These are phyloP conservation scores for Mycetomoellerius zeteki DNA, from an alignment of 1,140 invertebrate genomes.

Conservation along the genomic window DNA sequence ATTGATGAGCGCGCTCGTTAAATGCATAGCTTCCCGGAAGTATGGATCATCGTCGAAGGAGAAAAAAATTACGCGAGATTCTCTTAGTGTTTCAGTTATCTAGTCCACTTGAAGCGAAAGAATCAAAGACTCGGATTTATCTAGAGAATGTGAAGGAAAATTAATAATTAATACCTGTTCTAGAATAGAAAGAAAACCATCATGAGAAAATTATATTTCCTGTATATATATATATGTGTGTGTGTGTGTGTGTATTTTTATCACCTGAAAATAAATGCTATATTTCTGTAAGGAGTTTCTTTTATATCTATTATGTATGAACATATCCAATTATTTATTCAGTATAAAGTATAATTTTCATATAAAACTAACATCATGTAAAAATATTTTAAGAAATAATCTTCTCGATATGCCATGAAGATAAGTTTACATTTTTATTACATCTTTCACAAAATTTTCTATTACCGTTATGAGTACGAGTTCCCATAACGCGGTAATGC, in stretches of 20 bases:
- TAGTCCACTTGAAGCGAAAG: slow-evolving; percentile 7
- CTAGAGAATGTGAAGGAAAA: background rate
- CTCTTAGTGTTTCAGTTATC: slow-evolving; percentile 30
- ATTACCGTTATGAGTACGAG: background rate
- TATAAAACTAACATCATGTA: slow-evolving; percentile 1
- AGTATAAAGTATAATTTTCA: background rate
- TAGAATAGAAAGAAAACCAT: slow-evolving; percentile 4
- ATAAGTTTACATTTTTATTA: background rate
- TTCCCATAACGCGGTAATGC: background rate
- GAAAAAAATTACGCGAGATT: slow-evolving; percentile 28
- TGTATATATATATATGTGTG: too few relatives aligned
- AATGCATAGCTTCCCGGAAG: slow-evolving; percentile 45
- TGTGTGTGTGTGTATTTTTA: too few relatives aligned
- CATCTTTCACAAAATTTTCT: background rate
- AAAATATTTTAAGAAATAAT: slow-evolving; percentile 4
- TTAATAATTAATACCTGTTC: slow-evolving; percentile 15
- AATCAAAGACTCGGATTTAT: slow-evolving; percentile 20
- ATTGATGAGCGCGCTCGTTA: slow-evolving; percentile 63
- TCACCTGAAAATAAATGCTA: background rate
- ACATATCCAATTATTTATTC: background rate
- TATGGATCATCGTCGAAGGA: slow-evolving; percentile 39
- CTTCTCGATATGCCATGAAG: background rate
- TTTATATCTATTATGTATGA: background rate
- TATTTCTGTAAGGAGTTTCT: background rate
- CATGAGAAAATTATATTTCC: background rate